Conservation (phyloP, 1,140 invertebrate genomes). For the Saccostrea cuccullata region DNA sequence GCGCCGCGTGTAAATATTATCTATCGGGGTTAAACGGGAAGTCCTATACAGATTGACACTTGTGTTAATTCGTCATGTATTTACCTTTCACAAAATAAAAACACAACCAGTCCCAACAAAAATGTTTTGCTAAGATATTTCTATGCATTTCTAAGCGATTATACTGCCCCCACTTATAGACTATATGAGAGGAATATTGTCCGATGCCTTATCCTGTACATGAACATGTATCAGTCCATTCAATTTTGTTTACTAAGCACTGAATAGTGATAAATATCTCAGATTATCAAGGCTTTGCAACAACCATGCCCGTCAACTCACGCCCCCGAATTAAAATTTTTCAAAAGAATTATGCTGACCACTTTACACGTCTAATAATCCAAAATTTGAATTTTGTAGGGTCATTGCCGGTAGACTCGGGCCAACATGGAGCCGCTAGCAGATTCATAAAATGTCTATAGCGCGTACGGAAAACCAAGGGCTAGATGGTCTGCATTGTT, state of each 20-base stretch:
- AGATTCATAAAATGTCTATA: conserved; percentile 35
- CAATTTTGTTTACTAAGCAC: background rate
- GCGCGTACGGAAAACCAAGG: background rate
- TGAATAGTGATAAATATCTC: background rate
- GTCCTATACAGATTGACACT: conserved; percentile 1
- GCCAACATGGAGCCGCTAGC: background rate
- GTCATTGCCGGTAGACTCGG: conserved; percentile 2
- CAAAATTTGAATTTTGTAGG: conserved; percentile 34
- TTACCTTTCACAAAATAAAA: conserved; percentile 19
- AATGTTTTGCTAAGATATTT: conserved; percentile 29
- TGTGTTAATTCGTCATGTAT: conserved; percentile 18
- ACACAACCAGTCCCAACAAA: background rate
- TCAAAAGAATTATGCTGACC: background rate
- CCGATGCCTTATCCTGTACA: background rate
- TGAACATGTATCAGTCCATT: background rate
- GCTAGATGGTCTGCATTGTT: conserved; percentile 2
- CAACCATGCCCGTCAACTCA: background rate
- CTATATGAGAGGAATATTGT: background rate
- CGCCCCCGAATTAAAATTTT: background rate
- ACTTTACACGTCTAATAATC: conserved; percentile 9
- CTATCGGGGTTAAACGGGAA: conserved; percentile 11
- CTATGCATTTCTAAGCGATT: background rate
- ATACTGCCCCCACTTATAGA: background rate
- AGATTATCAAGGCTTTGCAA: background rate
- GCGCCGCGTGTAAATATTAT: conserved; percentile 27